phyloP scores from a whole-genome alignment of 2,113 vertebrate genomes.

The Sardina pilchardus region DNA sequence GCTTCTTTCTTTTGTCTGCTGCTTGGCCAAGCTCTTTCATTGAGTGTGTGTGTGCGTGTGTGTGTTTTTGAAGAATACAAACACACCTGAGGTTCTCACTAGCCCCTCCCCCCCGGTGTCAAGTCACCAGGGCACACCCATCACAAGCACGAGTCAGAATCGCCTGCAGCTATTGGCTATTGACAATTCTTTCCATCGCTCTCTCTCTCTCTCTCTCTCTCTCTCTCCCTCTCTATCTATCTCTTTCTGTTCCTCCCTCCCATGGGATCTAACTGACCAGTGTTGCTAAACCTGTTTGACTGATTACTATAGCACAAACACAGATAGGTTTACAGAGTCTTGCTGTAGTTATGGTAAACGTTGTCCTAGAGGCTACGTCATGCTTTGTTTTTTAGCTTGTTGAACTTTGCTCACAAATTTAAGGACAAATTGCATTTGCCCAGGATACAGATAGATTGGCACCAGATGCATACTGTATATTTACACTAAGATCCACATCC shows the following conservation, averaged over 20 bases:
- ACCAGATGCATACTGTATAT: not conserved
- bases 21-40: not conserved
- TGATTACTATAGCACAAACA: slow-evolving; percentile 21
- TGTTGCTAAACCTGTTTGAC: slow-evolving; percentile 68
- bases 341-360: not conserved
- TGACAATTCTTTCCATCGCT: slow-evolving; percentile 13
- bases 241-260: not conserved
- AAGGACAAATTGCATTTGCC: not conserved
- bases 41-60: slow-evolving; percentile 24
- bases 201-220: slow-evolving; percentile 39
- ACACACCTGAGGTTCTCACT: slow-evolving; percentile 68
- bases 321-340: not conserved
- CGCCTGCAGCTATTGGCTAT: slow-evolving; percentile 58
- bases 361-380: not conserved
- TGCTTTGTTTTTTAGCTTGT: not conserved
- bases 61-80: slow-evolving; percentile 38
- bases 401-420: not conserved
- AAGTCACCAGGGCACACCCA: slow-evolving; percentile 64
- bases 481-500: not conserved
- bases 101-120: slow-evolving; percentile 53
- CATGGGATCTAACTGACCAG: not conserved
- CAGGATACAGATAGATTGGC: not conserved
- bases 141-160: slow-evolving; percentile 52
- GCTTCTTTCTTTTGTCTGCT: not conserved
- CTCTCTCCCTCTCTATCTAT: slow-evolving; percentile 43